These are phyloP conservation scores for Zaprionus kolodkinae DNA, from an alignment of 1,140 invertebrate species.

Conservation along the genomic window DNA sequence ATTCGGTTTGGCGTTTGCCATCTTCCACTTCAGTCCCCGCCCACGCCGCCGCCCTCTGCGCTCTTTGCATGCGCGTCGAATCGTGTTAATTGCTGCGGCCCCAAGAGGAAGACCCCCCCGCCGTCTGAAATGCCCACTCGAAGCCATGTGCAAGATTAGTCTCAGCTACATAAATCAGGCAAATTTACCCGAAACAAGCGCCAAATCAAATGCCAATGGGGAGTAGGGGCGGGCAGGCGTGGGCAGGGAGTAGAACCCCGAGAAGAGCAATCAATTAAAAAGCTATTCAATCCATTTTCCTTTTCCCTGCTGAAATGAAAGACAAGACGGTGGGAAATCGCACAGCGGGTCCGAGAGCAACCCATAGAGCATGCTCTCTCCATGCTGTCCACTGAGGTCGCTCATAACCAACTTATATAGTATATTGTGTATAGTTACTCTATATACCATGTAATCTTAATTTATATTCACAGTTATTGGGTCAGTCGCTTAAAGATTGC, in stretches of 20 bases:
- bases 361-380: not conserved
- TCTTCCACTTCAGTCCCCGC: conserved; percentile 18
- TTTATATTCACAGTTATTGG: conserved; percentile 1
- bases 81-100: conserved; percentile 69
- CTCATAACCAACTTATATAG: not conserved
- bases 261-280: conserved; percentile 74
- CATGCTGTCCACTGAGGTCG: not conserved
- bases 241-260: conserved; percentile 8
- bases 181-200: conserved; percentile 56
- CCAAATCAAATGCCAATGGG: conserved; percentile 35
- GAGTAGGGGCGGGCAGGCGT: not conserved
- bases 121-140: conserved; percentile 26
- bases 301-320: conserved; percentile 25
- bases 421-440: not conserved
- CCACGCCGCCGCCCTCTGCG: not conserved
- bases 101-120: conserved; percentile 9
- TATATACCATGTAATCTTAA: not conserved
- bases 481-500: not conserved
- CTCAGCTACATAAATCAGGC: conserved; percentile 66
- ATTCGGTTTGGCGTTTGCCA: conserved; percentile 44
- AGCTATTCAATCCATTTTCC: conserved; percentile 57
- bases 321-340: conserved; percentile 13
- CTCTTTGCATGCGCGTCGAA: conserved; percentile 61
- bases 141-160: conserved; percentile 68
- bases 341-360: not conserved